Conservation (phyloP, 1,140 invertebrate genomes). For the Polyergus mexicanus region DNA sequence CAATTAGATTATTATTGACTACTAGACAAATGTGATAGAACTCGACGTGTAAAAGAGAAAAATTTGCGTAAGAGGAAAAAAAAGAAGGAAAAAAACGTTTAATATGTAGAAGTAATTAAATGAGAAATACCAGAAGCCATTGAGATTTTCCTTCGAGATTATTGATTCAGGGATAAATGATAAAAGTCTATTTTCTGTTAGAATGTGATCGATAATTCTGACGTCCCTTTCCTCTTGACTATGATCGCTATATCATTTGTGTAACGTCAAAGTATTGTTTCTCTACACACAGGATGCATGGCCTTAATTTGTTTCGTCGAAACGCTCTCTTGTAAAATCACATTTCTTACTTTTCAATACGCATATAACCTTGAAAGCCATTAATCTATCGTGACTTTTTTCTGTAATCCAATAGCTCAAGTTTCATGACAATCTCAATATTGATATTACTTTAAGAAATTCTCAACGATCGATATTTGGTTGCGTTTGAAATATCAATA, state of each 20-base stretch:
- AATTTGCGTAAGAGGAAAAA: not conserved
- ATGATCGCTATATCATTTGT: not conserved
- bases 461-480: too few relatives aligned
- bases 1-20: too few relatives aligned
- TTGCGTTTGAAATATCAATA: too few relatives aligned
- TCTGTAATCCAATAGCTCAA: too few relatives aligned
- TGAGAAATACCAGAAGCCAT: not conserved
- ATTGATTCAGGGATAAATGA: not conserved
- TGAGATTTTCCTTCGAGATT: not conserved
- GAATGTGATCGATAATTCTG: constrained; percentile 5
- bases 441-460: too few relatives aligned
- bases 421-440: too few relatives aligned
- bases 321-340: too few relatives aligned
- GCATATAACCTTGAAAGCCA: too few relatives aligned
- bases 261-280: constrained; percentile 11
- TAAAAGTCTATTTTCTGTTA: constrained; percentile 22
- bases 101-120: not conserved
- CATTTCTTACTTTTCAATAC: too few relatives aligned
- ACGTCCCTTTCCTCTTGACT: constrained; percentile 7
- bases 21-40: too few relatives aligned
- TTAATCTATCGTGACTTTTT: too few relatives aligned
- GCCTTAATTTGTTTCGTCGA: not conserved
- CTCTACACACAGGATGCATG: not conserved
- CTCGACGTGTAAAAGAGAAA: too few relatives aligned
- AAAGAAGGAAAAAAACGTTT: not conserved